Percentiles rank a stretch among this genome's conserved stretches.
phyloP scores from a whole-genome alignment of 2,797 vertebrate genomes.

The Nyctalus aviator region DNA sequence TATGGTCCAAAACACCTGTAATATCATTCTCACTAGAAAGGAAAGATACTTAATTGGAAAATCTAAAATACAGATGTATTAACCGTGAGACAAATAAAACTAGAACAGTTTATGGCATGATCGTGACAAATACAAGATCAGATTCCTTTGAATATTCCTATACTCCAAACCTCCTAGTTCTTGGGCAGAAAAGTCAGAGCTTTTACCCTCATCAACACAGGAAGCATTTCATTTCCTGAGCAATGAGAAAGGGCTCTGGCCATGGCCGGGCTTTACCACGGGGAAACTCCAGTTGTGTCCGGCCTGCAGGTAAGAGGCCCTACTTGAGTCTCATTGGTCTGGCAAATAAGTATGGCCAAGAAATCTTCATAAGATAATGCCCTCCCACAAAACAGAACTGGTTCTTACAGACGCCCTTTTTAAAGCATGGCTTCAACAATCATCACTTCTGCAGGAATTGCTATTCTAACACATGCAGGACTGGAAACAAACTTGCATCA shows the following conservation, averaged over 20 bases:
- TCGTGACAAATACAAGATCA: neutral
- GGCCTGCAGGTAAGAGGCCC: neutral
- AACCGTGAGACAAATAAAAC: neutral
- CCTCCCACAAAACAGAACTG: neutral
- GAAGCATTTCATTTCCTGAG: constrained; percentile 38
- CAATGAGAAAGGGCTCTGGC: constrained; percentile 6
- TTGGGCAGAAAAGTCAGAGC: constrained; percentile 7
- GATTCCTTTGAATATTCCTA: neutral
- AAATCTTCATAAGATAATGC: neutral
- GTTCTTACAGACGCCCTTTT: neutral
- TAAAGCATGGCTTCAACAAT: constrained; percentile 8
- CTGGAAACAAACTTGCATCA: neutral
- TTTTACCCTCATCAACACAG: constrained; percentile 43
- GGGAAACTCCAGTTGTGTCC: neutral
- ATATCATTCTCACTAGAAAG: constrained; percentile 95
- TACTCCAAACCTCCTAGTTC: neutral
- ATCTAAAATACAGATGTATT: constrained; percentile 8
- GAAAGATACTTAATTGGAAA: constrained; percentile 53
- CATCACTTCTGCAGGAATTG: neutral
- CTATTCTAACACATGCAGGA: neutral
- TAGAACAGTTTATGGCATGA: neutral
- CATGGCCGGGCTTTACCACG: neutral
- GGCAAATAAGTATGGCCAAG: neutral
- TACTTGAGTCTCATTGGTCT: neutral
- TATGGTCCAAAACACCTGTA: constrained; percentile 98